These are phyloP conservation scores for Cryptoblepharus egeriae DNA, from an alignment of 2,797 vertebrate species.

Conservation along the genomic window DNA sequence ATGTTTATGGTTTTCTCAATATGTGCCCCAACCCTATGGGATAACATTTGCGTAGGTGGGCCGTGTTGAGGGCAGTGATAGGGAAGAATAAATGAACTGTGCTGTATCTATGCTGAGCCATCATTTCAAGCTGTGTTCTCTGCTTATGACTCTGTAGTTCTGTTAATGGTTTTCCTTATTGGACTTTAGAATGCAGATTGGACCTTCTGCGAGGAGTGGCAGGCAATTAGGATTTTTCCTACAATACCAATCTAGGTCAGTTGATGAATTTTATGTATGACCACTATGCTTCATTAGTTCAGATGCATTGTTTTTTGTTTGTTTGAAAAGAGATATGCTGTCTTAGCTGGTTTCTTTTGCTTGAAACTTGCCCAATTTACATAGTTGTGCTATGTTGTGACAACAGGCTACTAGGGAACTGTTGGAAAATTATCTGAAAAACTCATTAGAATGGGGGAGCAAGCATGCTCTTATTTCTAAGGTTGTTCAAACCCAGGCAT, in stretches of 20 bases:
- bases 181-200: constrained; percentile 4
- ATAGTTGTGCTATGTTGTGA: not conserved
- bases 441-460: not conserved
- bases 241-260: not conserved
- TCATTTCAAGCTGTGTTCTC: not conserved
- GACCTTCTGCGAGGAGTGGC: not conserved
- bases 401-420: constrained; percentile 8
- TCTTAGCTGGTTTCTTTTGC: not conserved
- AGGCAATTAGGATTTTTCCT: not conserved
- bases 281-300: not conserved
- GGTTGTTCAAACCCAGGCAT: not conserved
- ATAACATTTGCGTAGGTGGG: not conserved
- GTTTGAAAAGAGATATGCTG: not conserved
- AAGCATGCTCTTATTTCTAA: not conserved
- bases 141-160: constrained; percentile 18
- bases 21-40: not conserved
- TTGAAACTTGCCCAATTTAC: not conserved
- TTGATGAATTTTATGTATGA: not conserved
- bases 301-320: not conserved
- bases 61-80: too few species aligned
- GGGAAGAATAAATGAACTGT: not conserved
- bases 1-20: not conserved
- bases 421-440: not conserved
- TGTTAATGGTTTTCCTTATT: constrained; percentile 20
- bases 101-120: not conserved